Conservation (phyloP, 2,113 vertebrate species). For the Fulica atra region DNA sequence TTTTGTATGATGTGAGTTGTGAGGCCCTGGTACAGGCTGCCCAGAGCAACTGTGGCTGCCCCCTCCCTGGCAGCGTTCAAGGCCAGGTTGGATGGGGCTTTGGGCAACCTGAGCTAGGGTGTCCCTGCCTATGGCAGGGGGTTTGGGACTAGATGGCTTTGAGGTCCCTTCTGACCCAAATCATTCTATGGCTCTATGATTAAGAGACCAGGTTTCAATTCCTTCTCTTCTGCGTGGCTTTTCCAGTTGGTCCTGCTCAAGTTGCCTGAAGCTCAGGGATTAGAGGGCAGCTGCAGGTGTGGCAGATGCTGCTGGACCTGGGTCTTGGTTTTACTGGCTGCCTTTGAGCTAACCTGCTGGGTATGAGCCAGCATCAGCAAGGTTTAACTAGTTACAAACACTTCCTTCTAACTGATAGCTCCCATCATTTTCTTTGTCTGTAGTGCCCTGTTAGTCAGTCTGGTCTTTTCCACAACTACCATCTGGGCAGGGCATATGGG, state of each 20-base stretch:
- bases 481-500: conserved; percentile 35
- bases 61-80: too few relatives aligned
- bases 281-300: not conserved
- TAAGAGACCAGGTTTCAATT: not conserved
- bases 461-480: not conserved
- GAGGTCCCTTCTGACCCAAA: too few relatives aligned
- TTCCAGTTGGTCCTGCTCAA: not conserved
- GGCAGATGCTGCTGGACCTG: not conserved
- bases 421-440: not conserved
- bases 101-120: too few relatives aligned
- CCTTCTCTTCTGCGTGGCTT: not conserved
- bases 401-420: not conserved
- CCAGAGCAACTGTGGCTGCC: too few relatives aligned
- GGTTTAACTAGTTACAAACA: not conserved
- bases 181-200: too few relatives aligned
- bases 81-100: too few relatives aligned
- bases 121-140: too few relatives aligned
- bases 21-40: too few relatives aligned
- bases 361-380: not conserved
- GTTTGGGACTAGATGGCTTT: too few relatives aligned
- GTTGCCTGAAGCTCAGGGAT: not conserved
- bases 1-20: too few relatives aligned
- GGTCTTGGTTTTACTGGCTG: not conserved
- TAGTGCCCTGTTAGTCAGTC: not conserved
- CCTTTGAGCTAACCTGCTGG: not conserved